These are phyloP conservation scores for Hydrocynus forskahlii DNA, from an alignment of 2,797 vertebrate species.

Conservation along the genomic window DNA sequence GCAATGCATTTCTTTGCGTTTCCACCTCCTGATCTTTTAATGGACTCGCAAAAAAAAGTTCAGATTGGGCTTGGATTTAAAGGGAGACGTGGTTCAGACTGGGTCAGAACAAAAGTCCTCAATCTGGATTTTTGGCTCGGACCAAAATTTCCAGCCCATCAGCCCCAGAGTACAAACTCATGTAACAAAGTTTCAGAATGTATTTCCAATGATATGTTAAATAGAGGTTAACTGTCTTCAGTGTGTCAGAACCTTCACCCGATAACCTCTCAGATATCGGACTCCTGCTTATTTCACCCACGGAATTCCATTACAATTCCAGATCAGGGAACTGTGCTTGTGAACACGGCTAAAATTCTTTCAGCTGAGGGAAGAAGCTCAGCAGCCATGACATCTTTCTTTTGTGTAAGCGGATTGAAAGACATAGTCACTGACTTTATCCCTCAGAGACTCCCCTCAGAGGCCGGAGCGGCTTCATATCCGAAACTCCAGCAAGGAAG, in stretches of 20 bases:
- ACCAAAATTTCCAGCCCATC: too few species aligned
- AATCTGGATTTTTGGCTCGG: too few species aligned
- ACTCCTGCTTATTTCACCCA: slow-evolving; percentile 33
- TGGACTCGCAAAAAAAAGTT: not conserved
- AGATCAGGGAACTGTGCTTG: slow-evolving; percentile 37
- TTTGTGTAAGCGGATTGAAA: not conserved
- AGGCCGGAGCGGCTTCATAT: not conserved
- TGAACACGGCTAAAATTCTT: slow-evolving; percentile 45
- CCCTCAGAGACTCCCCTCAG: slow-evolving; percentile 1
- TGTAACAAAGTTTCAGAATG: too few species aligned
- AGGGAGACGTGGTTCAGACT: too few species aligned
- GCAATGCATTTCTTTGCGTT: not conserved
- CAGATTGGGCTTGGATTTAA: too few species aligned
- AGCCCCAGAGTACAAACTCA: too few species aligned
- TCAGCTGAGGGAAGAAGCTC: slow-evolving; percentile 20
- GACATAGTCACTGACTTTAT: slow-evolving; percentile 9
- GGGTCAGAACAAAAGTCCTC: too few species aligned
- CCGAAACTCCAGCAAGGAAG: not conserved
- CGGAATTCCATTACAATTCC: slow-evolving; percentile 51
- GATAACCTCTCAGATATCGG: slow-evolving; percentile 29
- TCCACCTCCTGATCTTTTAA: not conserved
- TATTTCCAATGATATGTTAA: not conserved
- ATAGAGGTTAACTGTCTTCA: slow-evolving; percentile 55
- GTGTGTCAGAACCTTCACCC: slow-evolving; percentile 39
- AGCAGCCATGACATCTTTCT: slow-evolving; percentile 41